Evolutionary conservation across 30 jellyfish, hydroid and myxozoan species (phyloP).

Genomic region (Aurelia aurita complex sp. Pacific): DNA sequence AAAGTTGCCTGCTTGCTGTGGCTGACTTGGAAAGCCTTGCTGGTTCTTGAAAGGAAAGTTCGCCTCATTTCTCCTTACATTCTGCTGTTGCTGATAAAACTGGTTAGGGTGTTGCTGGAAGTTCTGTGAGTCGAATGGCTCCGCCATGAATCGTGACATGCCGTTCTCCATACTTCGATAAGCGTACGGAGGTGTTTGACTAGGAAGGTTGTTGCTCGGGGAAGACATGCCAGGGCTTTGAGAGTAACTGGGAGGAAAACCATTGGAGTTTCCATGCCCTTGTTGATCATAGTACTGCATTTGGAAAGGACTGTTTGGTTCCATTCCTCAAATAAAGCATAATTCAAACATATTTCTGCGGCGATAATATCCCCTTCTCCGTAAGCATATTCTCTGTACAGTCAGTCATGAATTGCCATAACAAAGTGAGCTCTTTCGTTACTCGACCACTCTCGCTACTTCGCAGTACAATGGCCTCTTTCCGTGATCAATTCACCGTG

Average conservation of each 20-base stretch:
- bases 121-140: constrained; percentile 66
- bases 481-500: constrained; percentile 10
- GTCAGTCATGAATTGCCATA: constrained; percentile 52
- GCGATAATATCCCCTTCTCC: constrained; percentile 24
- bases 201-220: constrained; percentile 67
- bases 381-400: constrained; percentile 39
- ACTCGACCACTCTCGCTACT: constrained; percentile 16
- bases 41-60: constrained; percentile 60
- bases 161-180: constrained; percentile 82
- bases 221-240: constrained; percentile 78
- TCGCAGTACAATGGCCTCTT: constrained; percentile 24
- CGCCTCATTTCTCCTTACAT: constrained; percentile 59
- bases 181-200: constrained; percentile 71
- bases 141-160: constrained; percentile 76
- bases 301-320: constrained; percentile 77
- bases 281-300: constrained; percentile 79
- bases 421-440: constrained; percentile 44
- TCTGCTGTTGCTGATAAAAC: constrained; percentile 61
- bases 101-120: constrained; percentile 63
- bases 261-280: constrained; percentile 78
- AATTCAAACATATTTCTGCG: constrained; percentile 25
- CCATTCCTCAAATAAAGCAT: constrained; percentile 68
- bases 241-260: constrained; percentile 73
- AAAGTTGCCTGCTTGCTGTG: constrained; percentile 25
- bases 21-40: constrained; percentile 54